A percentile compares a stretch with the other conserved stretches of the same genome.
Conservation (phyloP, 2,113 vertebrate genomes). For the Microcebus griseorufus region DNA sequence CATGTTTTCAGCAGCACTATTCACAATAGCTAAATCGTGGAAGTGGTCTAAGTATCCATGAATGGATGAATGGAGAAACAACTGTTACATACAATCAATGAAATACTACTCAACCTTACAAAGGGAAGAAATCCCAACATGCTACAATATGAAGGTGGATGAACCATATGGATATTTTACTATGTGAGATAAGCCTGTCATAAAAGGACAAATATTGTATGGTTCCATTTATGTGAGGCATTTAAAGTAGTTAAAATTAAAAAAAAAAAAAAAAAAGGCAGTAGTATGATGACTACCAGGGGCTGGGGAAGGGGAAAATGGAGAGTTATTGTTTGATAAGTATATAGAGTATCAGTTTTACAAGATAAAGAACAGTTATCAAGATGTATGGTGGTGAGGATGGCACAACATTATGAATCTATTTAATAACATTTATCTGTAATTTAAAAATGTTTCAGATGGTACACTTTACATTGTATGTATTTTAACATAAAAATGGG, state of each 20-base stretch:
- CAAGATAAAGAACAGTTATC: not conserved
- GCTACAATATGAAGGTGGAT: not conserved
- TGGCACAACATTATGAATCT: not conserved
- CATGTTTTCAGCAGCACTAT: not conserved
- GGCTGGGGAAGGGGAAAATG: not conserved
- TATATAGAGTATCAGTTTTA: not conserved
- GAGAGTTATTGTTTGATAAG: not conserved
- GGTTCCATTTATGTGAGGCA: not conserved
- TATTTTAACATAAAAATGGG: not conserved
- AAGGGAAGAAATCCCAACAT: not conserved
- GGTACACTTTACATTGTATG: no score
- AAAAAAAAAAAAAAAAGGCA: no score
- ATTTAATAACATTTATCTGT: not conserved
- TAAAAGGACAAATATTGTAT: not conserved
- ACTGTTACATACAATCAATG: no score
- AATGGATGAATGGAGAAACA: not conserved
- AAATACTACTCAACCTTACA: not conserved
- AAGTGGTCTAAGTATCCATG: not conserved
- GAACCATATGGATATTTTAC: not conserved
- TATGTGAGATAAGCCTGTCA: not conserved
- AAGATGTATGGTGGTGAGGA: not conserved
- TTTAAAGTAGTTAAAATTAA: not conserved
- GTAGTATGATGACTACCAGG: not conserved
- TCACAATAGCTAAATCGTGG: not conserved
- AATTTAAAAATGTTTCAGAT: not conserved